Evolutionary conservation across 2,113 vertebrate species (phyloP).

Genomic region (Campylomormyrus numenius): DNA sequence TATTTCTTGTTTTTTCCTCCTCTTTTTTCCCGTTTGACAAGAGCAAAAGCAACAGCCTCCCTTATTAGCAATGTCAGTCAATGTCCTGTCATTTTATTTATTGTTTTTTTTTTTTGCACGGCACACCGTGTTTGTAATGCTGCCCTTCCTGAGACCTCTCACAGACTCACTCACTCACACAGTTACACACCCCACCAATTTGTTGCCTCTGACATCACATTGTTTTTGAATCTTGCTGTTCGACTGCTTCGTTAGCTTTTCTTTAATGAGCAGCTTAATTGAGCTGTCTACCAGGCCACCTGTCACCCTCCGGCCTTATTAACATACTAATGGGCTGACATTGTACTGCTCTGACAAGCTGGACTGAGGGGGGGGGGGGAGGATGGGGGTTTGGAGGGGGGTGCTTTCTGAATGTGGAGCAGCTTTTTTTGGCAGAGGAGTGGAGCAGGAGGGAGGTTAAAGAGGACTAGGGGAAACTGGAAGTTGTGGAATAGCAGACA

Average conservation of each 20-base stretch:
- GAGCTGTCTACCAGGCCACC: conserved; percentile 99
- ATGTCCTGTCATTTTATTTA: conserved; percentile 75
- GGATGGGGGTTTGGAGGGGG: conserved; percentile 56
- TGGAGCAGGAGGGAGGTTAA: not conserved
- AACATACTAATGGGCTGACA: conserved; percentile 99
- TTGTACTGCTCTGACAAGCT: conserved; percentile 95
- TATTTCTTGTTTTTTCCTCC: conserved; percentile 23
- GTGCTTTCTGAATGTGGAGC: conserved; percentile 65
- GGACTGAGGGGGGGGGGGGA: conserved; percentile 58
- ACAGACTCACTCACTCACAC: conserved; percentile 30
- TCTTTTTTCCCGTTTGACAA: conserved; percentile 45
- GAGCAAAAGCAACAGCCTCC: conserved; percentile 67
- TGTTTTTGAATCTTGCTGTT: conserved; percentile 91
- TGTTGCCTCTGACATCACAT: conserved; percentile 97
- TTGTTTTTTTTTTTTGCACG: conserved; percentile 57
- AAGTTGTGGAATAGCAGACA: not conserved
- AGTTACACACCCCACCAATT: conserved; percentile 70
- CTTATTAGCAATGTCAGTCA: conserved; percentile 95
- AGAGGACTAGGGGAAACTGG: not conserved
- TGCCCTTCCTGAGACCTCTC: conserved; percentile 26
- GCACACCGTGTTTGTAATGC: not conserved
- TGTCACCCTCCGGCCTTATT: conserved; percentile 98
- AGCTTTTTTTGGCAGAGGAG: conserved; percentile 24
- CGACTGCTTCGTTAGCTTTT: conserved; percentile 98
- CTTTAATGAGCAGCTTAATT: conserved; percentile 99